Conservation (phyloP, 2,888 invertebrate genomes). For the Branchipolynoe longqiensis region DNA sequence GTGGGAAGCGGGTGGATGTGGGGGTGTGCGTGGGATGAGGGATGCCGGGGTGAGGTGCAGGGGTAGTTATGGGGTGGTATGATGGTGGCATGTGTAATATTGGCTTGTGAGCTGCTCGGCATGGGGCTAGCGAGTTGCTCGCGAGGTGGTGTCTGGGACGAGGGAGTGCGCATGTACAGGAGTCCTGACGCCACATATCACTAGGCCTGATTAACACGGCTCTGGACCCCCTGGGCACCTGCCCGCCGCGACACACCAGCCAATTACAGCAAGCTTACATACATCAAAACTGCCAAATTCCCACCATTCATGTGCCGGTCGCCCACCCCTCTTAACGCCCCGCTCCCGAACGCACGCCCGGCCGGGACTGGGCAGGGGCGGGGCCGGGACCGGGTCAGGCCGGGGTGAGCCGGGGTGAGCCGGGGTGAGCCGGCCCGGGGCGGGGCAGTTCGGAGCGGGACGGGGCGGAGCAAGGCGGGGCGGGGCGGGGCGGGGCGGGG, state of each 20-base stretch:
- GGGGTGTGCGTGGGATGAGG: too few species aligned
- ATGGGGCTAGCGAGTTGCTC: too few species aligned
- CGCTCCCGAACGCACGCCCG: not conserved
- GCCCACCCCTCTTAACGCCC: conserved; percentile 1
- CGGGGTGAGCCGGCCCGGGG: not conserved
- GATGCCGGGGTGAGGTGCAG: too few species aligned
- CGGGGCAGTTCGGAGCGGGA: not conserved
- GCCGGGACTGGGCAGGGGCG: not conserved
- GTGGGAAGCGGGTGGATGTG: too few species aligned
- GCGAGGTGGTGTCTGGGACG: not conserved
- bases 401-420: too few species aligned
- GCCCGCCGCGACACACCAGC: conserved; percentile 16
- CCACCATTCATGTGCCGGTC: not conserved
- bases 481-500: not conserved
- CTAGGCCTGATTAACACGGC: conserved; percentile 49
- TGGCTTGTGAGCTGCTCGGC: too few species aligned
- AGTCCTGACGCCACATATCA: conserved; percentile 54
- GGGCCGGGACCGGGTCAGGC: too few species aligned
- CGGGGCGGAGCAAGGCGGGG: not conserved
- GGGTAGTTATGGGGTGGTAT: too few species aligned
- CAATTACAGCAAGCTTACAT: conserved; percentile 52
- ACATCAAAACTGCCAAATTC: conserved; percentile 22
- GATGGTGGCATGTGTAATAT: too few species aligned
- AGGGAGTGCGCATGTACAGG: conserved; percentile 38
- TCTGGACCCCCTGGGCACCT: conserved; percentile 4